phyloP scores from a whole-genome alignment of 2,797 vertebrate genomes.

The Phyllotis vaccarum region DNA sequence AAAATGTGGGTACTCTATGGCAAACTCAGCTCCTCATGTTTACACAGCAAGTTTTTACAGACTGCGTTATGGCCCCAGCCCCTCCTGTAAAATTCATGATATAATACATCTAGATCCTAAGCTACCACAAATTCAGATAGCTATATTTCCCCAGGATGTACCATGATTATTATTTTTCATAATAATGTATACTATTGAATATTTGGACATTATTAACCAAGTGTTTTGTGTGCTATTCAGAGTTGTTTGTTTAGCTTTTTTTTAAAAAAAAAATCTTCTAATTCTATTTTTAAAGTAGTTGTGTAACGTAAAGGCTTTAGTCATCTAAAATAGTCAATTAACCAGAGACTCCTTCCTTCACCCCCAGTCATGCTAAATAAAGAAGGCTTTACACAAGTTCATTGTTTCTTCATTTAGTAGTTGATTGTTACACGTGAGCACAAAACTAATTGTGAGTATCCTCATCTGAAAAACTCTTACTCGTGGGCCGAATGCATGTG shows the following conservation, averaged over 20 bases:
- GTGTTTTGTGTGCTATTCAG: neutral
- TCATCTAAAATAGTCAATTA: slow-evolving; percentile 45
- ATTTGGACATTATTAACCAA: slow-evolving; percentile 5
- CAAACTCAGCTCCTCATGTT: neutral
- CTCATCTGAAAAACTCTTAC: neutral
- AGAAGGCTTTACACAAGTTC: slow-evolving; percentile 22
- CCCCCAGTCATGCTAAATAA: slow-evolving; percentile 40
- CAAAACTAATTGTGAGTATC: neutral
- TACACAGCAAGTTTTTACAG: neutral
- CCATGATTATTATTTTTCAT: neutral
- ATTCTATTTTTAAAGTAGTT: slow-evolving; percentile 31
- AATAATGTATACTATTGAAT: neutral
- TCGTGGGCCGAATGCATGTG: neutral
- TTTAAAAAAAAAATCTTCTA: neutral
- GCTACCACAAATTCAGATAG: slow-evolving; percentile 32
- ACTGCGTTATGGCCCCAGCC: neutral
- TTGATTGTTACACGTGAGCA: neutral
- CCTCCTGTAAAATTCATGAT: neutral
- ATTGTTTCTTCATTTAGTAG: slow-evolving; percentile 48
- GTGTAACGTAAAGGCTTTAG: neutral
- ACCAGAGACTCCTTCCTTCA: neutral
- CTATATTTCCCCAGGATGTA: neutral
- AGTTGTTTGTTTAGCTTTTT: neutral
- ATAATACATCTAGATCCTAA: neutral
- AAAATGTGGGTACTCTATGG: neutral